These are phyloP conservation scores for Antheraea pernyi DNA, from an alignment of 1,140 invertebrate genomes.

Conservation along the genomic window DNA sequence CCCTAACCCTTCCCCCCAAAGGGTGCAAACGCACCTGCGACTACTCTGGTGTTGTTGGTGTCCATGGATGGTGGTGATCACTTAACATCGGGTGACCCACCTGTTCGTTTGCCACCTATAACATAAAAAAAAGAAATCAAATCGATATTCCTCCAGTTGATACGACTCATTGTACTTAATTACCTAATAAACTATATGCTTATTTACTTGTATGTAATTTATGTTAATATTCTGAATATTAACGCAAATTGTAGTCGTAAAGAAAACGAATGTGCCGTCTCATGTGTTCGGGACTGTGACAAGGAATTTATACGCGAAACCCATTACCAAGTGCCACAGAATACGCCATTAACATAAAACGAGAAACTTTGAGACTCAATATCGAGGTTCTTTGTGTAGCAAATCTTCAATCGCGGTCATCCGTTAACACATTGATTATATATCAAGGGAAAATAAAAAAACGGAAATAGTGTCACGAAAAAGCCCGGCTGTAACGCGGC, in stretches of 20 bases:
- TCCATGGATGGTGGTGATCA: no score
- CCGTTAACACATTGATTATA: constrained; percentile 79
- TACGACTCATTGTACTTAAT: no score
- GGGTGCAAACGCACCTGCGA: no score
- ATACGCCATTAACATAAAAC: constrained; percentile 75
- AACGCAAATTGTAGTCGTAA: constrained; percentile 31
- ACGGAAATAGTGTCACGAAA: constrained; percentile 67
- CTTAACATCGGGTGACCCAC: no score
- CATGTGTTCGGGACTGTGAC: constrained; percentile 43
- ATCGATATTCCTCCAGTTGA: no score
- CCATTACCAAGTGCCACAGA: constrained; percentile 60
- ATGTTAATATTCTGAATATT: constrained; percentile 12
- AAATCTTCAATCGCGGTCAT: constrained; percentile 70
- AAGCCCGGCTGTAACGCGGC: constrained; percentile 61
- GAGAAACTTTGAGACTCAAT: constrained; percentile 74
- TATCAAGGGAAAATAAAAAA: constrained; percentile 75
- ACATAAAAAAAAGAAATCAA: no score
- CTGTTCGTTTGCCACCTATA: no score
- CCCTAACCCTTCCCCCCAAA: no score
- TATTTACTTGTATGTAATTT: no score
- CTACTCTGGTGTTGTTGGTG: no score
- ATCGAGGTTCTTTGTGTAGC: constrained; percentile 75
- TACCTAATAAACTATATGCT: no score
- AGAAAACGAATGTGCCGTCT: constrained; percentile 33
- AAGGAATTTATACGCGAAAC: constrained; percentile 59